Evolutionary conservation across 2,888 invertebrate species (phyloP), one percentile per base, ranked within the genome.

Genomic region (Seira ritae): DNA sequence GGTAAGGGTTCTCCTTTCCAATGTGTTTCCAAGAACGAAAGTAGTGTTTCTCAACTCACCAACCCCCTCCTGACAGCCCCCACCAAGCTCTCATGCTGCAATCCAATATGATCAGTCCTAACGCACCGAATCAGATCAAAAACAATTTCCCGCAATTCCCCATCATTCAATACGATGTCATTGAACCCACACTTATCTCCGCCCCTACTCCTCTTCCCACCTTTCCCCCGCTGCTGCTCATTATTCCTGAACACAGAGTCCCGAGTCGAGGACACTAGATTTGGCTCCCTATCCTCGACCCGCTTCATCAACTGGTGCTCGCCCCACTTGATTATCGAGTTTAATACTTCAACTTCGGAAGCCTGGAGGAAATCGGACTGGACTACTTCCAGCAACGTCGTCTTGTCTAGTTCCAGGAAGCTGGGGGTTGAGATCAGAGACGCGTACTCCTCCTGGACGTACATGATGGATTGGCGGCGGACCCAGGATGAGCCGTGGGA

Each of bases 401-500:
- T 91, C 90, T 95, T 95, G 92, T 96, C 94, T 90, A 96, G 90
- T 91, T 96, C 94, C 92, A 95, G 92, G 89, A 96, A 91, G 87
- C 95, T 94, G 15, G 95, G 92, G 1, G 95, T 94, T 80, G 94
- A 93, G 89, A 95, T 93, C 31, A 97, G 93, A 1, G 94, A 92
- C 73, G 95, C 94, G 92, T 98, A 98, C 92, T 98, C 98, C 91
- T 98, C 98, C 60, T 96, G 93, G 66, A 98, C 93, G 92, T 95
- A 98, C 90, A 97, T 96, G 90, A 96, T 93, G 73, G 97, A 97
- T 91, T 97, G 96, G 12, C 95, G 93, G 90, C 96, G 95, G 67
- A 98, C 96, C 97, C 97, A 98, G 55, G 94, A 94, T 15, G 96
- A 96, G 75, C 98, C 98, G 91, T 98, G 96, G 0, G 97, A 94